A percentile compares a stretch with the other conserved stretches of the same genome.
Evolutionary conservation across 2,797 vertebrate genomes (phyloP).

Genomic region (Capromys pilorides): DNA sequence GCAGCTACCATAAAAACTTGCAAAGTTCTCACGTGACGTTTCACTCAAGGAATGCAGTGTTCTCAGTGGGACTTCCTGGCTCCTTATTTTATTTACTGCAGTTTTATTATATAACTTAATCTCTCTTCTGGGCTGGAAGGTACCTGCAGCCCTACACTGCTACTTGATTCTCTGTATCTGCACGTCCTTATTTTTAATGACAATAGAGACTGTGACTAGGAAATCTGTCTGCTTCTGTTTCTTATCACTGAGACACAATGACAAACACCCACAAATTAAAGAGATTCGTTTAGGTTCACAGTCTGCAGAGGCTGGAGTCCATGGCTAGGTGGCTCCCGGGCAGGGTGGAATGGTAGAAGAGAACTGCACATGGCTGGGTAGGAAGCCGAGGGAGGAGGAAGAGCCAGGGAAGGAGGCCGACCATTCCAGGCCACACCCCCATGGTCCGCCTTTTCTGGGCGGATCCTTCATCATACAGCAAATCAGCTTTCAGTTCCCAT

Average conservation of each 20-base stretch:
- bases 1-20: neutral
- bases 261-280: neutral
- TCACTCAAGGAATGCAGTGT: neutral
- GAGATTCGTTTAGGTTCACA: neutral
- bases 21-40: neutral
- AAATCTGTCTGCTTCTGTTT: neutral
- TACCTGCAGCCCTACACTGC: too few species aligned
- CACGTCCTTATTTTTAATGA: neutral
- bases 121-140: neutral
- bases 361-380: neutral
- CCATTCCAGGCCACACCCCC: neutral
- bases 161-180: rapidly evolving
- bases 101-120: neutral
- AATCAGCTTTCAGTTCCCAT: neutral
- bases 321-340: neutral
- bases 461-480: neutral
- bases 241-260: neutral
- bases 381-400: neutral
- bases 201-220: neutral
- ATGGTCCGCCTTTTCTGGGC: neutral
- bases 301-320: neutral
- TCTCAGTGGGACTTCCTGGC: neutral
- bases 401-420: neutral
- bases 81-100: neutral
- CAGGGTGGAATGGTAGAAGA: neutral